phyloP scores from a whole-genome alignment of 2,797 vertebrate species.

The Limosa lapponica region DNA sequence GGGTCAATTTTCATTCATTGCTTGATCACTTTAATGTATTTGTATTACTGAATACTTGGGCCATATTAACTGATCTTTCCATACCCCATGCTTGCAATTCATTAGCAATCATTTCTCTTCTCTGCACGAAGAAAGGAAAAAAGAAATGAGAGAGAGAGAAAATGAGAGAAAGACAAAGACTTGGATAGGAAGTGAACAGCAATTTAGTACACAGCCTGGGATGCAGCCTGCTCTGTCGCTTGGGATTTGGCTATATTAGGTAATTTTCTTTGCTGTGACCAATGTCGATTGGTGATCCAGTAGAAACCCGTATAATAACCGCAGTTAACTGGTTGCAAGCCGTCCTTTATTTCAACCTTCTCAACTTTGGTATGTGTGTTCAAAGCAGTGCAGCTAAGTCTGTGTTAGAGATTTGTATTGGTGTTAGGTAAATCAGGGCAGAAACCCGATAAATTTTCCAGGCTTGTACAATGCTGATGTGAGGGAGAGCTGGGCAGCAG shows the following conservation, averaged over 20 bases:
- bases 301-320: background rate
- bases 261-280: background rate
- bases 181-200: background rate
- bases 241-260: background rate
- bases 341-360: background rate
- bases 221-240: background rate
- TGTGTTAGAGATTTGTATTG: background rate
- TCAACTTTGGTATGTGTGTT: background rate
- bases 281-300: background rate
- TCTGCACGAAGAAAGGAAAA: constrained; percentile 43
- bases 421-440: background rate
- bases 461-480: background rate
- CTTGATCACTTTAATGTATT: constrained; percentile 42
- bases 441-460: background rate
- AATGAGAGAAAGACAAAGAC: constrained; percentile 29
- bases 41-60: constrained; percentile 35
- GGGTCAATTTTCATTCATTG: constrained; percentile 58
- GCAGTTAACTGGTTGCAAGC: background rate
- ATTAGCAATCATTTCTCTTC: constrained; percentile 63
- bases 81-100: constrained; percentile 53
- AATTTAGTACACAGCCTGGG: background rate
- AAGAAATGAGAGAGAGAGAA: background rate
- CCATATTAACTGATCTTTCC: constrained; percentile 35
- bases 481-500: background rate
- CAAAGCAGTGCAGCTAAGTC: background rate